phyloP scores from a whole-genome alignment of 2,113 vertebrate species.

The Junco hyemalis region DNA sequence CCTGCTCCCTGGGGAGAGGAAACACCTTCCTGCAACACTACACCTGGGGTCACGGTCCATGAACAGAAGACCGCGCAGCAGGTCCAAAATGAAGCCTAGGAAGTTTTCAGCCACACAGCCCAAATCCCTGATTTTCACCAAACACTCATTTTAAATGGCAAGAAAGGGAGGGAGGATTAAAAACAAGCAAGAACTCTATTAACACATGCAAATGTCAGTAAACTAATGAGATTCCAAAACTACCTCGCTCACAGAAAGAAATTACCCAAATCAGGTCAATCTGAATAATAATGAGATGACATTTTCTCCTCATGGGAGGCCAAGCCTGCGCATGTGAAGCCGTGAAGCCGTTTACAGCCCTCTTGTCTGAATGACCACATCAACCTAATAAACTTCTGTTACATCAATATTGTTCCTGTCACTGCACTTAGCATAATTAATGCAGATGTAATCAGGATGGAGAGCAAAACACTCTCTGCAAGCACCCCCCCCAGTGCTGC shows the following conservation, averaged over 20 bases:
- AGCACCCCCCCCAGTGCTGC: not conserved
- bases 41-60: fast-evolving
- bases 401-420: slow-evolving; percentile 70
- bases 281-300: slow-evolving; percentile 58
- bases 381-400: slow-evolving; percentile 65
- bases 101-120: not conserved
- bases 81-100: not conserved
- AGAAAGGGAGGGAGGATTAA: not conserved
- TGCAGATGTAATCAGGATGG: slow-evolving; percentile 63
- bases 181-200: slow-evolving; percentile 50
- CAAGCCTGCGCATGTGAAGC: not conserved
- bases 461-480: slow-evolving; percentile 53
- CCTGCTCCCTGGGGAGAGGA: fast-evolving
- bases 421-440: slow-evolving; percentile 58
- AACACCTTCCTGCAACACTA: fast-evolving
- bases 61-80: not conserved
- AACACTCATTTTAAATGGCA: not conserved
- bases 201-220: slow-evolving; percentile 38
- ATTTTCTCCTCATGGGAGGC: slow-evolving; percentile 38
- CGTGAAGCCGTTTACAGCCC: not conserved
- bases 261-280: slow-evolving; percentile 51
- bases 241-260: not conserved
- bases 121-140: not conserved
- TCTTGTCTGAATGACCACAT: slow-evolving; percentile 52
- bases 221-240: slow-evolving; percentile 53